Conservation (phyloP, 2,888 invertebrate species). For the Himalopsyche anomala region DNA sequence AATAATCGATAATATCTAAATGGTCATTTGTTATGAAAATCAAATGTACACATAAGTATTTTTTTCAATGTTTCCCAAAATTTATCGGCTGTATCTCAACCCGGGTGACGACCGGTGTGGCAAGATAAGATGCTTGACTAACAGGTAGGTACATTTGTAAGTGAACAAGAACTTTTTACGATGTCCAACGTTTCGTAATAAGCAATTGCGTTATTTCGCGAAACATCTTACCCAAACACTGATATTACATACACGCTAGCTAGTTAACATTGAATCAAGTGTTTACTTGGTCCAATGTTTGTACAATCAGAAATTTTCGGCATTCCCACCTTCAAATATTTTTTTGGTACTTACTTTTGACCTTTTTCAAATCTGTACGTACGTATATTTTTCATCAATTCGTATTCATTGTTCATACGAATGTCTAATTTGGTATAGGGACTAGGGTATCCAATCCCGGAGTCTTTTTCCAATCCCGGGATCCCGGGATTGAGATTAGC, state of each 20-base stretch:
- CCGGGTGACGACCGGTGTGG: not conserved
- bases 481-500: too few species aligned
- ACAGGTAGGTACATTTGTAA: not conserved
- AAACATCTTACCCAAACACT: conserved; percentile 2
- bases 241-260: not conserved
- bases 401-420: too few species aligned
- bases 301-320: not conserved
- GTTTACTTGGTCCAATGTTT: not conserved
- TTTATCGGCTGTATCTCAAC: not conserved
- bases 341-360: too few species aligned
- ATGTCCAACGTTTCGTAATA: not conserved
- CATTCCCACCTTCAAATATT: too few species aligned
- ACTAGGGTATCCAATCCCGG: too few species aligned
- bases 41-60: too few species aligned
- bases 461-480: too few species aligned
- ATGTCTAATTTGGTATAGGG: too few species aligned
- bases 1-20: too few species aligned
- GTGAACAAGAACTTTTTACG: conserved; percentile 7
- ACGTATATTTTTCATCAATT: too few species aligned
- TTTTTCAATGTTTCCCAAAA: not conserved
- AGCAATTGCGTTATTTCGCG: not conserved
- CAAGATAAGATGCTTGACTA: not conserved
- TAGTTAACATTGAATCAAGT: conserved; percentile 1
- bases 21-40: too few species aligned
- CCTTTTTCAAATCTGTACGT: too few species aligned